These are phyloP conservation scores for Tipula confusa DNA, from an alignment of 2,888 invertebrate species.

Conservation along the genomic window DNA sequence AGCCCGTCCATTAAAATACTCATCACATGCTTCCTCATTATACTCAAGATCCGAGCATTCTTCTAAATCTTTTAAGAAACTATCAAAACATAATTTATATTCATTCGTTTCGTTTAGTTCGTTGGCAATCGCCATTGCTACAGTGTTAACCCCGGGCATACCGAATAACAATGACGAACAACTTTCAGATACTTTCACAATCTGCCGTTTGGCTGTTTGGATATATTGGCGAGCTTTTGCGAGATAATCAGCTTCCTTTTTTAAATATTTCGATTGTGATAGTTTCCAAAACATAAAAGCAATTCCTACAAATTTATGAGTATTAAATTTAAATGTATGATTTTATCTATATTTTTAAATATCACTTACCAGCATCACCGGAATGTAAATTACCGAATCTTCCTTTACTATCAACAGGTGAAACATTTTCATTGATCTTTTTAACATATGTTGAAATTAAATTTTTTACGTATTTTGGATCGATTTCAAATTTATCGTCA, in stretches of 20 bases:
- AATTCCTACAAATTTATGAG: constrained; percentile 57
- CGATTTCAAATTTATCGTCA: background rate
- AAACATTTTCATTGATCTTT: background rate
- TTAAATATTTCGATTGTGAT: constrained; percentile 56
- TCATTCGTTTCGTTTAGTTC: constrained; percentile 50
- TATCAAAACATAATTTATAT: constrained; percentile 45
- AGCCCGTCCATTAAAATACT: constrained; percentile 78
- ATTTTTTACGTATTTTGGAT: background rate
- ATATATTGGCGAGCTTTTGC: constrained; percentile 53
- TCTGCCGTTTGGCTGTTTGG: constrained; percentile 50
- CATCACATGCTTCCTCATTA: constrained; percentile 70
- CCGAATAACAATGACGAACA: constrained; percentile 69
- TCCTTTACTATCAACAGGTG: background rate
- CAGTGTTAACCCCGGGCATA: constrained; percentile 69
- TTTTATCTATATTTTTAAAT: background rate
- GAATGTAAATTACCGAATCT: constrained; percentile 47
- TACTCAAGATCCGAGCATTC: constrained; percentile 51
- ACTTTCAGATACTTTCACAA: constrained; percentile 52
- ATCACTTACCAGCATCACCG: constrained; percentile 44
- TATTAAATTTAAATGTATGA: too few relatives aligned
- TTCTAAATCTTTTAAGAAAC: constrained; percentile 45
- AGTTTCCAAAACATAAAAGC: constrained; percentile 73
- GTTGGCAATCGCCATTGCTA: constrained; percentile 60
- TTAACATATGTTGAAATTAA: background rate
- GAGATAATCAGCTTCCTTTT: constrained; percentile 59